Percentiles rank a stretch among this genome's conserved stretches.
These are phyloP conservation scores for Blomia tropicalis DNA, from an alignment of 2,888 invertebrate genomes.

Conservation along the genomic window DNA sequence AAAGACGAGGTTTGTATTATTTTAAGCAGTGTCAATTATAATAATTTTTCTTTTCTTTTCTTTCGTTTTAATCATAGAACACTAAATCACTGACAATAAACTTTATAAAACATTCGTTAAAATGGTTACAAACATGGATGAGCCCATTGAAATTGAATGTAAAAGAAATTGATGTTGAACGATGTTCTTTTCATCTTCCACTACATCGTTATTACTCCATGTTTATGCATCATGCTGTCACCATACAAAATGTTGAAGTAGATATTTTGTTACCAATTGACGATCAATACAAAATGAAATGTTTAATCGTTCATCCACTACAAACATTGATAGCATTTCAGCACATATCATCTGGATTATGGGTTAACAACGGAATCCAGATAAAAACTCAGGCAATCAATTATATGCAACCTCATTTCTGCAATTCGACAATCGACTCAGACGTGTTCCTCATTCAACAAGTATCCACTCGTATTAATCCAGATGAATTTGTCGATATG, in stretches of 20 bases:
- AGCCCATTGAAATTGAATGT: slow-evolving; percentile 56
- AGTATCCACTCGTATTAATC: slow-evolving; percentile 69
- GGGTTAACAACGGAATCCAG: slow-evolving; percentile 92
- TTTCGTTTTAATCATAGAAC: no score
- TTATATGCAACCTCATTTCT: slow-evolving; percentile 94
- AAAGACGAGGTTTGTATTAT: slow-evolving; percentile 37
- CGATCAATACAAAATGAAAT: slow-evolving; percentile 49
- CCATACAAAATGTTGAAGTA: slow-evolving; percentile 53
- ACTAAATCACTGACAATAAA: slow-evolving; percentile 51
- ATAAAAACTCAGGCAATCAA: slow-evolving; percentile 99
- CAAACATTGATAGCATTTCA: slow-evolving; percentile 82
- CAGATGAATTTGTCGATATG: slow-evolving; percentile 70
- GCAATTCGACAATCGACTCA: slow-evolving; percentile 94
- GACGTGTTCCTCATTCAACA: slow-evolving; percentile 88
- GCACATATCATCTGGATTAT: slow-evolving; percentile 80
- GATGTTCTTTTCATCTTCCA: slow-evolving; percentile 70
- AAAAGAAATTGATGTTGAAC: slow-evolving; percentile 39
- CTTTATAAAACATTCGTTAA: slow-evolving; percentile 46
- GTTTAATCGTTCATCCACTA: slow-evolving; percentile 76
- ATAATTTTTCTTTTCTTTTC: slow-evolving; percentile 2
- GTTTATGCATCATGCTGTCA: slow-evolving; percentile 64
- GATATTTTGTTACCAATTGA: slow-evolving; percentile 64
- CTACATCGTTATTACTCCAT: slow-evolving; percentile 83
- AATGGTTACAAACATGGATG: slow-evolving; percentile 65
- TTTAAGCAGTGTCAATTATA: slow-evolving; percentile 14